phyloP scores from a whole-genome alignment of 2,888 invertebrate genomes.

The Auanema sp. region DNA sequence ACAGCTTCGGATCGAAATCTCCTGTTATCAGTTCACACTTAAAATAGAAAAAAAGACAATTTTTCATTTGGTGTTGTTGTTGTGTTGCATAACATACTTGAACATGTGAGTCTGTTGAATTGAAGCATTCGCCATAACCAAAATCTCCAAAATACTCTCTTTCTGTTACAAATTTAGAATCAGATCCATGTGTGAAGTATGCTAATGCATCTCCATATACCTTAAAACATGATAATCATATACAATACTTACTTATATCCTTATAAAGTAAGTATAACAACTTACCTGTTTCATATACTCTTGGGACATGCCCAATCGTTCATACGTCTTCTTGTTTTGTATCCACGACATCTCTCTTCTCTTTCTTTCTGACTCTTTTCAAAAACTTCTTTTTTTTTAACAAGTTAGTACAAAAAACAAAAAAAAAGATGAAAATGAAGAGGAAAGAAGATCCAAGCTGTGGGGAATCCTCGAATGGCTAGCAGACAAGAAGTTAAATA shows the following conservation, averaged over 20 bases:
- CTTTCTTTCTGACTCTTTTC: too few species aligned
- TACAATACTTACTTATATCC: not conserved
- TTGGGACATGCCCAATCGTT: slow-evolving; percentile 46
- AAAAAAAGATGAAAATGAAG: too few species aligned
- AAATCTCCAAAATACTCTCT: slow-evolving; percentile 57
- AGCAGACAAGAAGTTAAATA: too few species aligned
- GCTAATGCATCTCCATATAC: slow-evolving; percentile 57
- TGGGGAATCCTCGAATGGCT: too few species aligned
- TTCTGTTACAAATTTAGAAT: slow-evolving; percentile 56
- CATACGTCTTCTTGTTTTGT: slow-evolving; percentile 54
- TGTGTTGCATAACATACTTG: slow-evolving; percentile 31
- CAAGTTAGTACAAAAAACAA: too few species aligned
- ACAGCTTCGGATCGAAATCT: slow-evolving; percentile 54
- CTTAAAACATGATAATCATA: slow-evolving; percentile 16
- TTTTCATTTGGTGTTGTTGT: not conserved
- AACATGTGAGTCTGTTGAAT: slow-evolving; percentile 47
- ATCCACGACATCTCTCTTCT: slow-evolving; percentile 48
- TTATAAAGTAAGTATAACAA: not conserved
- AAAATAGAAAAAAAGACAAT: slow-evolving; percentile 9
- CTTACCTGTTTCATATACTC: slow-evolving; percentile 53
- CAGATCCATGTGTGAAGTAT: slow-evolving; percentile 39
- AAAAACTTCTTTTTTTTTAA: too few species aligned
- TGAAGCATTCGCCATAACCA: slow-evolving; percentile 55
- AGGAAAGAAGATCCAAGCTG: too few species aligned
- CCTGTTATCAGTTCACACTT: slow-evolving; percentile 59